Evolutionary conservation across 2,113 vertebrate genomes (phyloP).

Genomic region (Thermophis baileyi): DNA sequence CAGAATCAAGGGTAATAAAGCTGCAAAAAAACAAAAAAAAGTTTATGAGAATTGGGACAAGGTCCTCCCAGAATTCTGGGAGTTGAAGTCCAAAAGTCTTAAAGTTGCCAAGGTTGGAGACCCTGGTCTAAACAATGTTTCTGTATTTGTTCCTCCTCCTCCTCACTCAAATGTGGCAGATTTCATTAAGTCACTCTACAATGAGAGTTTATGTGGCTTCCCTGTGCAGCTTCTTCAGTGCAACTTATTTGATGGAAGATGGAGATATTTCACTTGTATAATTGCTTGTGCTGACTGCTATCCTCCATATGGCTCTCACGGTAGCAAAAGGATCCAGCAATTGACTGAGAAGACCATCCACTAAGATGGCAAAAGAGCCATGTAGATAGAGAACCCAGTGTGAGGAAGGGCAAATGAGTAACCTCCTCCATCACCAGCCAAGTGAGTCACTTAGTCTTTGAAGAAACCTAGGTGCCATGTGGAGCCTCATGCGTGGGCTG

Average conservation of each 20-base stretch:
- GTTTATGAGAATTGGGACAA: neutral
- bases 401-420: neutral
- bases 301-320: neutral
- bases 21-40: neutral
- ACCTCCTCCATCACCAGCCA: neutral
- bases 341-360: neutral
- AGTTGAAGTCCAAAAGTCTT: no score
- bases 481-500: neutral
- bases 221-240: neutral
- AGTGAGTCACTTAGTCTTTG: neutral
- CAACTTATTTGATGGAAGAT: neutral
- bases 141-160: neutral
- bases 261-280: neutral
- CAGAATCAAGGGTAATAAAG: neutral
- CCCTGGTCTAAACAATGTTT: neutral
- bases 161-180: neutral
- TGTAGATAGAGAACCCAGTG: neutral
- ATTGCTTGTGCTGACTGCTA: neutral
- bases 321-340: neutral
- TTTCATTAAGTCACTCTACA: neutral
- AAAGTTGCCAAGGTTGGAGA: no score
- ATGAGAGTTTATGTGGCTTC: neutral
- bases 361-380: neutral
- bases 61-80: no score
- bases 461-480: neutral